Evolutionary conservation across 2,113 vertebrate genomes (phyloP).

Genomic region (Nothobranchius furzeri): DNA sequence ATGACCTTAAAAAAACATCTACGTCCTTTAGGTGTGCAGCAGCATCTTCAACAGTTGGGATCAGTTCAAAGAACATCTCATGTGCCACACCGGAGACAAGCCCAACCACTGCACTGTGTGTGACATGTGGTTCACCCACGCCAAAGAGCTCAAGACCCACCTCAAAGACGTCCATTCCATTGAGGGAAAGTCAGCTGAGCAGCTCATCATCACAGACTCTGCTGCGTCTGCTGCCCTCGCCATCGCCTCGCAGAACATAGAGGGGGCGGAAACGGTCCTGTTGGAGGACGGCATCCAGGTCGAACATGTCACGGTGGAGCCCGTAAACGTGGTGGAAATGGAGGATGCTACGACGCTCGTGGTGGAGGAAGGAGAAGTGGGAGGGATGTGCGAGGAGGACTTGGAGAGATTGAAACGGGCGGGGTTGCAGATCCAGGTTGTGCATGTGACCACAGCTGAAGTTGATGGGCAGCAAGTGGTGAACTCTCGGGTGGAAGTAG

Average conservation of each 20-base stretch:
- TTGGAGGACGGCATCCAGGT: constrained; percentile 88
- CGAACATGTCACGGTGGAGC: constrained; percentile 82
- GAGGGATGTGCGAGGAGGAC: constrained; percentile 85
- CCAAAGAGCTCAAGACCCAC: constrained; percentile 87
- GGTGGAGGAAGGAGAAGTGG: constrained; percentile 84
- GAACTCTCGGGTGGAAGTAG: constrained; percentile 84
- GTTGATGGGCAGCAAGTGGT: constrained; percentile 59
- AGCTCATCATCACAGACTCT: constrained; percentile 83
- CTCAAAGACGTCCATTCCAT: constrained; percentile 86
- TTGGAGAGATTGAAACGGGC: constrained; percentile 82
- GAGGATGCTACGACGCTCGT: constrained; percentile 86
- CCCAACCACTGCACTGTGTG: constrained; percentile 97
- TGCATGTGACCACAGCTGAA: constrained; percentile 63
- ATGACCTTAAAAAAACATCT: background rate
- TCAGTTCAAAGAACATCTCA: constrained; percentile 96
- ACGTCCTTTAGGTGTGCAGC: constrained; percentile 88
- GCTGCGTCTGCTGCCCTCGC: constrained; percentile 75
- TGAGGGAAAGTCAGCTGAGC: constrained; percentile 77
- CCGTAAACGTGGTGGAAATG: constrained; percentile 77
- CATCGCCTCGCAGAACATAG: constrained; percentile 77
- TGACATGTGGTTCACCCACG: constrained; percentile 96
- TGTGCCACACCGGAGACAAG: constrained; percentile 95
- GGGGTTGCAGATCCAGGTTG: constrained; percentile 76
- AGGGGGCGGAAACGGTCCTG: constrained; percentile 82
- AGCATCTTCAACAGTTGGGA: constrained; percentile 99